These are phyloP conservation scores for Drosophila tripunctata DNA, from an alignment of 2,888 invertebrate species.

Conservation along the genomic window DNA sequence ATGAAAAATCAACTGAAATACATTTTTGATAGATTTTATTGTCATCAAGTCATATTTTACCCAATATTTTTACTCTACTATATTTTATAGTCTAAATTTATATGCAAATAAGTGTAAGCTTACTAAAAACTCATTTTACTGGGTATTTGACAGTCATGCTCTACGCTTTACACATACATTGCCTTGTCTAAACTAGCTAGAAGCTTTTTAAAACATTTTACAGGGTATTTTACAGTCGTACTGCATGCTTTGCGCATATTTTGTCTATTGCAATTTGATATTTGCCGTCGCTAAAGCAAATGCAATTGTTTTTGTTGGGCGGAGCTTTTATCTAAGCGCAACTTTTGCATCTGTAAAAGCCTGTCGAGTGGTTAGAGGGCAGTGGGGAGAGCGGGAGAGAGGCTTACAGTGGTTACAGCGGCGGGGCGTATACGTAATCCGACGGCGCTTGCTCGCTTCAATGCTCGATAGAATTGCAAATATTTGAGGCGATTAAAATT, in stretches of 20 bases:
- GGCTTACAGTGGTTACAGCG: neutral
- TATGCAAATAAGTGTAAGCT: too few species aligned
- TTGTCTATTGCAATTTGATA: neutral
- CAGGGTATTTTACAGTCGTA: neutral
- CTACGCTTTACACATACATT: neutral
- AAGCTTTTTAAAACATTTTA: too few species aligned
- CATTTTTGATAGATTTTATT: too few species aligned
- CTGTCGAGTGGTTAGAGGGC: neutral
- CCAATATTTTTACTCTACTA: too few species aligned
- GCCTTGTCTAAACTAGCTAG: too few species aligned
- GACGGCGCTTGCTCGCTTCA: conserved; percentile 55
- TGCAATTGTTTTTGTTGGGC: conserved; percentile 15
- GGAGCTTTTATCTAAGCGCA: neutral
- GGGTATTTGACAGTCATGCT: neutral
- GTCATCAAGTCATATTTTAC: too few species aligned
- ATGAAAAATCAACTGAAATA: too few species aligned
- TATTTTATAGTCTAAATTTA: too few species aligned
- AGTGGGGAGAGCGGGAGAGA: neutral
- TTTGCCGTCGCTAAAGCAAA: conserved; percentile 9
- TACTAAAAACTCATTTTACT: too few species aligned
- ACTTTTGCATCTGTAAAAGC: conserved; percentile 9
- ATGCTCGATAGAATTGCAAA: conserved; percentile 73
- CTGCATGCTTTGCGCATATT: neutral
- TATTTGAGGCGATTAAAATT: conserved; percentile 72
- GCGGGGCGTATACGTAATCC: conserved; percentile 68